A percentile compares a stretch with the other conserved stretches of the same genome.
Conservation (phyloP, 2,797 vertebrate genomes). For the Sebastes variabilis region DNA sequence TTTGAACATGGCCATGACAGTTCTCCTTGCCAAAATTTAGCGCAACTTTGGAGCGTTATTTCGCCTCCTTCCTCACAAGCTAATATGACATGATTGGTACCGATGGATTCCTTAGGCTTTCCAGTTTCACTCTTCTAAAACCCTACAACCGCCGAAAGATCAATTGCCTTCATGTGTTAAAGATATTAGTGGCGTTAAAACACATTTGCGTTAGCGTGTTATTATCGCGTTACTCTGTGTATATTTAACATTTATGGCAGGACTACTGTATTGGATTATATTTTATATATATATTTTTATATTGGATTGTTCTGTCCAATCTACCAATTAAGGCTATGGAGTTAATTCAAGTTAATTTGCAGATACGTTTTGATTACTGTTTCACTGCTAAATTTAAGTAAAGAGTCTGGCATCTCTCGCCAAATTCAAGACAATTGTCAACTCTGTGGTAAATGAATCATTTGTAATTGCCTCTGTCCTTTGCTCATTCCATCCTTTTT, state of each 20-base stretch:
- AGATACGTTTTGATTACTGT: neutral
- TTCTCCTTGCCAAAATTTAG: rapidly evolving
- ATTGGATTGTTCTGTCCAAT: too few relatives aligned
- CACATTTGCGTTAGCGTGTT: too few relatives aligned
- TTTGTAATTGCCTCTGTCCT: neutral
- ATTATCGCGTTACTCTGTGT: neutral
- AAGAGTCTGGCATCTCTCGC: neutral
- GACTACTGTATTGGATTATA: neutral
- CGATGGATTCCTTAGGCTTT: too few relatives aligned
- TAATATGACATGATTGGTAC: rapidly evolving
- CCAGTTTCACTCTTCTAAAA: too few relatives aligned
- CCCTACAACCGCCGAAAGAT: too few relatives aligned
- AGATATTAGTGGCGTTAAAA: too few relatives aligned
- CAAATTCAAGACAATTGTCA: neutral
- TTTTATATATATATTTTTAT: neutral
- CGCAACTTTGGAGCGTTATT: too few relatives aligned
- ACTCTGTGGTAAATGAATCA: neutral
- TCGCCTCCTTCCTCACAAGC: rapidly evolving
- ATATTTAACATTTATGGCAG: neutral
- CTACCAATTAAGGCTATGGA: neutral
- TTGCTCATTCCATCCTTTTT: neutral
- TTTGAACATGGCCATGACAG: too few relatives aligned
- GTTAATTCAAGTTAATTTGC: neutral
- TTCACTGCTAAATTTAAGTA: neutral
- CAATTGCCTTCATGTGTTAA: too few relatives aligned